Base-by-base conservation (phyloP, 1,140 invertebrate species). In the Drosophila triauraria region DNA sequence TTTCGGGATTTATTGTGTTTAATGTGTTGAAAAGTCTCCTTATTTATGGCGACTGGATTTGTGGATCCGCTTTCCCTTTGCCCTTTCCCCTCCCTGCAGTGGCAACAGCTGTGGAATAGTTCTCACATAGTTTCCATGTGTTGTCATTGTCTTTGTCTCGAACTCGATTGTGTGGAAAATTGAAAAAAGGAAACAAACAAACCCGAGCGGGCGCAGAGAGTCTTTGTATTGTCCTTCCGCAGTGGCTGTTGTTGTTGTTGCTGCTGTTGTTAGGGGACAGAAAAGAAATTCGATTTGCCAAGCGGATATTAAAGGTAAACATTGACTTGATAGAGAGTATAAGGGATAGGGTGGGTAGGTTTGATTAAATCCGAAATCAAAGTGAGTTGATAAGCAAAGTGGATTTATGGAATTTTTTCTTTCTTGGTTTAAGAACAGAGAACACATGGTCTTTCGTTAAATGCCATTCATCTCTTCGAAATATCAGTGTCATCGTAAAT, bases 91-190 rank as follows among this genome's bases (percentile, higher is more conserved):
- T 40, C 8, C 27, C 38, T 54, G 20, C 42, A 35, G 32, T 58
- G 51, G 64, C 25, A 67, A 59, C 75, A 78, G 67, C 75, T 71
- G 65, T 38, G 75, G 67, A 80, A 76, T 87, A 80, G 83, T 83
- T 83, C 68, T 59, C 78, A 75, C 65, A 80, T 78, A 80, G 82
- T 85, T 78, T 80, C 67, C 72, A 74, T 85, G 78, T 85, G 75
- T 78, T 71, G 82, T 75, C 72, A 70, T 71, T 81, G 58, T 71
- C 64, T 70, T 68, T 68, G 69, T 64, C 60, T 77, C 59, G 63
- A 71, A 84, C 59, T 90, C 65, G 84, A 87, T 87, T 87, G 85
- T 90, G 85, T 71, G 84, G 84, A 87, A 87, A 87, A 87, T 87
- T 88, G 80, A 68, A 71, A 78, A 78, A 62, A 82, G 57, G 69